A percentile compares a stretch with the other conserved stretches of the same genome.
phyloP scores from a whole-genome alignment of 2,888 invertebrate genomes.

The Scaptomyza caliginosa region DNA sequence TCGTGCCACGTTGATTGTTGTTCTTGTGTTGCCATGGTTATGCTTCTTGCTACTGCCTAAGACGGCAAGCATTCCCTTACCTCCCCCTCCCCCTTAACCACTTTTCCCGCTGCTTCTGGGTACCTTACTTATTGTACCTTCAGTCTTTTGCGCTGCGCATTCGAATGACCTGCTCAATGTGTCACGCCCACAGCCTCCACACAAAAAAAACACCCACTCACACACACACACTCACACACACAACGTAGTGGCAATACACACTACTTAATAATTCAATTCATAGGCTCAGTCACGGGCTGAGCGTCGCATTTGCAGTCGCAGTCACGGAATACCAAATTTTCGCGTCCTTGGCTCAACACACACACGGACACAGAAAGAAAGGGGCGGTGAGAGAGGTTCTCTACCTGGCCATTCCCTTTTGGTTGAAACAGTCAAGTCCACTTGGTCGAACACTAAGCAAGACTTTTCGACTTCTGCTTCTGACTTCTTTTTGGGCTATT shows the following conservation, averaged over 20 bases:
- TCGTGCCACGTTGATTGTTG: slow-evolving; percentile 11
- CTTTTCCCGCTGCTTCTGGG: neutral
- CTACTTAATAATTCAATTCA: slow-evolving; percentile 80
- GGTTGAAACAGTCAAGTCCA: neutral
- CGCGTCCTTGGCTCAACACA: slow-evolving; percentile 33
- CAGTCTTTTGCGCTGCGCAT: slow-evolving; percentile 53
- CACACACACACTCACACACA: neutral
- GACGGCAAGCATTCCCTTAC: neutral
- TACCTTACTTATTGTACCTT: neutral
- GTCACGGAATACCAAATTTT: slow-evolving; percentile 59
- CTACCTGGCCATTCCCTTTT: neutral
- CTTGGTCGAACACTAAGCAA: slow-evolving; percentile 6
- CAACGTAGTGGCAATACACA: slow-evolving; percentile 20
- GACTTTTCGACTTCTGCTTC: too few species aligned
- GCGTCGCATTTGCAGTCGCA: slow-evolving; percentile 49
- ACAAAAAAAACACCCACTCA: too few species aligned
- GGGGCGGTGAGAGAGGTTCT: neutral
- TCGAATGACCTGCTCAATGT: slow-evolving; percentile 74
- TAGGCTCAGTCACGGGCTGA: slow-evolving; percentile 72
- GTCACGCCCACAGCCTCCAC: slow-evolving; percentile 21
- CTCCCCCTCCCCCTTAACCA: neutral
- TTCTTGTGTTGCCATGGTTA: slow-evolving; percentile 1
- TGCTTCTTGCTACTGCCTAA: neutral
- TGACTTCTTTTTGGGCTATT: neutral
- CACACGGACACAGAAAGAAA: neutral